A percentile compares a stretch with the other conserved stretches of the same genome.
Evolutionary conservation across 2,113 vertebrate species (phyloP).

Genomic region (Bambusicola thoracicus): DNA sequence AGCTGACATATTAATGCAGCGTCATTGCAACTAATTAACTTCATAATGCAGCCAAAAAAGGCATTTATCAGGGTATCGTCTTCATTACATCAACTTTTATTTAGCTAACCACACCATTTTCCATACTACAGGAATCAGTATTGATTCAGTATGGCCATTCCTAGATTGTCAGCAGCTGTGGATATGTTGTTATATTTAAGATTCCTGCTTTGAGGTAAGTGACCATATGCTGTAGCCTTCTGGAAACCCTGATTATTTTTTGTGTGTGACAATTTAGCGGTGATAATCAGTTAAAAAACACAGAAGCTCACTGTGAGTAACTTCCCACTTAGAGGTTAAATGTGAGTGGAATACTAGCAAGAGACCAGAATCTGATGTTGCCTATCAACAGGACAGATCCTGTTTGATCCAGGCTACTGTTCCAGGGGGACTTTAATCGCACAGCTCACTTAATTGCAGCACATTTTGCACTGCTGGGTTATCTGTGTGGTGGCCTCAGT

Average conservation of each 20-base stretch:
- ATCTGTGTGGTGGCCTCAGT: neutral
- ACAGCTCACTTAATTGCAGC: neutral
- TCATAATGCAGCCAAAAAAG: neutral
- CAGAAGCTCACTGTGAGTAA: neutral
- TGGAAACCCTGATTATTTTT: neutral
- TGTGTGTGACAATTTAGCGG: rapidly evolving
- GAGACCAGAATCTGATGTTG: neutral
- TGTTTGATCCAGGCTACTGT: neutral
- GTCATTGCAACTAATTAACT: neutral
- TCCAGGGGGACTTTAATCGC: neutral
- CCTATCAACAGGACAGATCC: too few species aligned
- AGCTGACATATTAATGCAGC: neutral
- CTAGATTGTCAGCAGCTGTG: neutral
- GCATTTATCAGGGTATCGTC: neutral
- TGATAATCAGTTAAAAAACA: neutral
- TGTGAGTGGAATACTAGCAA: neutral
- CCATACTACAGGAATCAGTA: neutral
- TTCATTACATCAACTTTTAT: neutral
- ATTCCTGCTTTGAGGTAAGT: neutral
- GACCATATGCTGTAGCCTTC: neutral
- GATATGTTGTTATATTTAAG: neutral
- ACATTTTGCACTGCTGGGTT: neutral
- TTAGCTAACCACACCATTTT: neutral
- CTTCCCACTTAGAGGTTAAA: neutral
- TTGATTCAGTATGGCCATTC: neutral